These are phyloP conservation scores for Agrotis puta DNA, from an alignment of 2,888 invertebrate species.

Conservation along the genomic window DNA sequence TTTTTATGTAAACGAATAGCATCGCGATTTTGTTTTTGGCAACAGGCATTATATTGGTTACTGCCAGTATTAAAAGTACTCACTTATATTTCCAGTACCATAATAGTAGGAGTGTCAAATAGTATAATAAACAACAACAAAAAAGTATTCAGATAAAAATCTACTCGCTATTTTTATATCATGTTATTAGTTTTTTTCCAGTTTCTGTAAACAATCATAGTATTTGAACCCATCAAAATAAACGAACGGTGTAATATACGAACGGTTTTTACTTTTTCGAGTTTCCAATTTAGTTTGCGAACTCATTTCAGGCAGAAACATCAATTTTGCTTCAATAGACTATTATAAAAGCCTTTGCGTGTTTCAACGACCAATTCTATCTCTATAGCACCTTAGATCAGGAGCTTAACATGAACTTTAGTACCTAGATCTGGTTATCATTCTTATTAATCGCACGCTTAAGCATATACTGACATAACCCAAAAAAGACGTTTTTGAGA, in stretches of 20 bases:
- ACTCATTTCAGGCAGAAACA: neutral
- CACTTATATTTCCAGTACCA: neutral
- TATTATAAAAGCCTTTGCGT: constrained; percentile 38
- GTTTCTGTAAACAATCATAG: neutral
- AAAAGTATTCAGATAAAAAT: neutral
- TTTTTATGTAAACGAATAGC: too few relatives aligned
- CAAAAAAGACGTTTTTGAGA: too few relatives aligned
- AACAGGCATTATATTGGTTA: neutral
- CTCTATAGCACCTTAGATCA: constrained; percentile 23
- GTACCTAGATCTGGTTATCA: neutral
- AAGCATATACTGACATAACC: too few relatives aligned
- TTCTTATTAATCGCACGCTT: too few relatives aligned
- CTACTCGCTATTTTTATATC: neutral
- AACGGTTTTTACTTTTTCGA: neutral
- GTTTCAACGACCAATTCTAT: constrained; percentile 23
- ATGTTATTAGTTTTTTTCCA: constrained; percentile 6
- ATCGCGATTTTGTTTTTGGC: neutral
- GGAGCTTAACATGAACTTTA: constrained; percentile 6
- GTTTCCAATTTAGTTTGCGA: constrained; percentile 17
- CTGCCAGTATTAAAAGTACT: neutral
- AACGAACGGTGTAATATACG: constrained; percentile 14
- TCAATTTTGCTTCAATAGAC: constrained; percentile 14
- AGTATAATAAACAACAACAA: neutral
- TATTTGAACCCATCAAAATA: constrained; percentile 19
- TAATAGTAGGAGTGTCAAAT: neutral